phyloP scores from a whole-genome alignment of 2,113 vertebrate genomes.

The Muntiacus muntjak region DNA sequence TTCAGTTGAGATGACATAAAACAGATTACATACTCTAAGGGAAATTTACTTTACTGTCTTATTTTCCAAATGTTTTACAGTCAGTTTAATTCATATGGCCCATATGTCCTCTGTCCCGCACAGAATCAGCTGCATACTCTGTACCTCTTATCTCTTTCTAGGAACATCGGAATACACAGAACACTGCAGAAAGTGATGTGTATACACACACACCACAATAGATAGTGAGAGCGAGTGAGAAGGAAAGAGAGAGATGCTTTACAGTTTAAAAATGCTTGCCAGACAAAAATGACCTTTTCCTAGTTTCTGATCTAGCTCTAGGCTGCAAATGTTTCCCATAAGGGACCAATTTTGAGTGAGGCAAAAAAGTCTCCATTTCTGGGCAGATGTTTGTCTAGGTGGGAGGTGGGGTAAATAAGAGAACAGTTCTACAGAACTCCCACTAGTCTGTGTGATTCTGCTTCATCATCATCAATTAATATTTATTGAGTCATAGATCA shows the following conservation, averaged over 20 bases:
- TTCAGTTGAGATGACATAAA: background rate
- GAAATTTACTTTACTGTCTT: slow-evolving; percentile 12
- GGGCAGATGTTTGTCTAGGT: slow-evolving; percentile 60
- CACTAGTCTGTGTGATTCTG: slow-evolving; percentile 43
- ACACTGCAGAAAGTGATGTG: background rate
- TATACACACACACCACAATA: background rate
- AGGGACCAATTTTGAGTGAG: background rate
- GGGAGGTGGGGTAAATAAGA: slow-evolving; percentile 53
- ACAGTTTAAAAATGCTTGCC: background rate
- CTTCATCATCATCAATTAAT: slow-evolving; percentile 66
- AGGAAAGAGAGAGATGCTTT: background rate
- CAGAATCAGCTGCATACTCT: background rate
- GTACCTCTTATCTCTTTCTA: background rate
- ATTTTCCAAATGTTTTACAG: background rate
- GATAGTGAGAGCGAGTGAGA: background rate
- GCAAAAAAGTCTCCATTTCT: background rate
- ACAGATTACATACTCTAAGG: background rate
- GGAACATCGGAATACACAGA: background rate
- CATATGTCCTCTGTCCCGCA: background rate
- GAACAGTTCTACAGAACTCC: background rate
- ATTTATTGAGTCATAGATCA: slow-evolving; percentile 58
- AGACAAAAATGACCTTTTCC: slow-evolving; percentile 22
- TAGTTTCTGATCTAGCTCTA: slow-evolving; percentile 26
- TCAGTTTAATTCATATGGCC: slow-evolving; percentile 31
- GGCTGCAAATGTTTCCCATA: background rate